Conservation (phyloP, 2,888 invertebrate species). For the Leucania comma region DNA sequence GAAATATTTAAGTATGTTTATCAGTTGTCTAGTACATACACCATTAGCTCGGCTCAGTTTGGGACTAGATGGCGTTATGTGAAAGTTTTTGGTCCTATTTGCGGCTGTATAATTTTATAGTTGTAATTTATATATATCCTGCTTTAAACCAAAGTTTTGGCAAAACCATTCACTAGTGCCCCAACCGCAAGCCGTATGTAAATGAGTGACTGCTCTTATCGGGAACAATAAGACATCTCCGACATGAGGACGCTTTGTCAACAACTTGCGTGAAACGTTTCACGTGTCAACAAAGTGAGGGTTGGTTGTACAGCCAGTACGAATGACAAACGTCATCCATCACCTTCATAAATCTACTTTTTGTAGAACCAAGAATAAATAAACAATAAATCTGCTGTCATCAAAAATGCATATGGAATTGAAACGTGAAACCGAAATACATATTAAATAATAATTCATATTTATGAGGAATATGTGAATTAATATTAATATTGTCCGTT, state of each 20-base stretch:
- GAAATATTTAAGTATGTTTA: too few relatives aligned
- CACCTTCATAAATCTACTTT: constrained; percentile 26
- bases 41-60: too few relatives aligned
- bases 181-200: constrained; percentile 35
- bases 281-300: constrained; percentile 56
- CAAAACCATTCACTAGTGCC: constrained; percentile 23
- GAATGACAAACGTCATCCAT: constrained; percentile 33
- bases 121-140: too few relatives aligned
- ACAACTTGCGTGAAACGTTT: constrained; percentile 57
- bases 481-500: constrained; percentile 6
- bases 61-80: too few relatives aligned
- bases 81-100: too few relatives aligned
- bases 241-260: constrained; percentile 62
- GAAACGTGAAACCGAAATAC: constrained; percentile 24
- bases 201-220: constrained; percentile 69
- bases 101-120: too few relatives aligned
- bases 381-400: constrained; percentile 47
- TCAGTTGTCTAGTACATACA: too few relatives aligned
- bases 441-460: constrained; percentile 22
- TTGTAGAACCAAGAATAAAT: constrained; percentile 23
- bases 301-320: constrained; percentile 23
- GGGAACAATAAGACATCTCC: constrained; percentile 66
- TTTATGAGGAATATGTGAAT: constrained; percentile 27
- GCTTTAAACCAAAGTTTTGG: constrained; percentile 16
- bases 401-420: constrained; percentile 38